A percentile compares a stretch with the other conserved stretches of the same genome.
These are phyloP conservation scores for Centropus unirufus DNA, from an alignment of 2,113 vertebrate species.

Conservation along the genomic window DNA sequence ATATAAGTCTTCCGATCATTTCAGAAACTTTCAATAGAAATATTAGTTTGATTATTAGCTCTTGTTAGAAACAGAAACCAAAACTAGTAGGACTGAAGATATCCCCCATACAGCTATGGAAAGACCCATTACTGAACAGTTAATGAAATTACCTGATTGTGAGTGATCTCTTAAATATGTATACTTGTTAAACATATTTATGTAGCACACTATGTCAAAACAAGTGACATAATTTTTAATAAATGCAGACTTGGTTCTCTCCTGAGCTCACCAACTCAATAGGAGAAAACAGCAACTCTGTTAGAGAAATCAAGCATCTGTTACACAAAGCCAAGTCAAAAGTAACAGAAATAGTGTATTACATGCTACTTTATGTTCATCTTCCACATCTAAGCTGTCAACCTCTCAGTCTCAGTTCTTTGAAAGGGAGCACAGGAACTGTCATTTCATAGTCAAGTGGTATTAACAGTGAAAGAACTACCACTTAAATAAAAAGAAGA, in stretches of 20 bases:
- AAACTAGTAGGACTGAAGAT: background rate
- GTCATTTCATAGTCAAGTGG: constrained; percentile 31
- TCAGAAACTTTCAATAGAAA: background rate
- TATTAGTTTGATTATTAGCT: background rate
- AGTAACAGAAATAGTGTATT: background rate
- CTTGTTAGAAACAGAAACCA: background rate
- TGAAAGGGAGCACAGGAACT: background rate
- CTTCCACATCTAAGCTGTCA: background rate
- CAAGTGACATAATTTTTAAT: background rate
- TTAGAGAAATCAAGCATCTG: background rate
- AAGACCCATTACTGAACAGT: background rate
- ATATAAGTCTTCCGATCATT: background rate
- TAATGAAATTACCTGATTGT: background rate
- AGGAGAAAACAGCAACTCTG: background rate
- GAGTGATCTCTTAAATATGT: background rate
- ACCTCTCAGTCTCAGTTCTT: background rate
- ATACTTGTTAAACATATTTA: background rate
- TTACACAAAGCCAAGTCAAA: background rate
- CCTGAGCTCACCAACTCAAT: background rate
- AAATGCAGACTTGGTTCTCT: background rate
- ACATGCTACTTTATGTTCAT: background rate
- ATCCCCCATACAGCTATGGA: background rate
- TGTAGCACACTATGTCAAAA: background rate
- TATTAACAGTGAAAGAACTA: constrained; percentile 19
- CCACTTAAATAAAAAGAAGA: constrained; percentile 33